phyloP scores from a whole-genome alignment of 2,113 vertebrate genomes.

The Triplophysa tibetana region DNA sequence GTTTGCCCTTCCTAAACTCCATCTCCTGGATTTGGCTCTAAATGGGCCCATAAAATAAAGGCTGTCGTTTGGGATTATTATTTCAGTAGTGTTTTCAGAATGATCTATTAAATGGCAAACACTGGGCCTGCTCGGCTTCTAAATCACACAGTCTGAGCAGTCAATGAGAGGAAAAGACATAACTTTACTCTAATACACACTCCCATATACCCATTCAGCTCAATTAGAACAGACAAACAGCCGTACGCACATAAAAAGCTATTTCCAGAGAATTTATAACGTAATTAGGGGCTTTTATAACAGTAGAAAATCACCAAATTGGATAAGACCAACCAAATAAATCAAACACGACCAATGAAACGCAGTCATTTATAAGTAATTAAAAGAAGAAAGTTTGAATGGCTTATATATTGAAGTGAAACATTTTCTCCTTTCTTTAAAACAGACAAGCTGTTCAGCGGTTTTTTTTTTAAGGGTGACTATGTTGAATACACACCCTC shows the following conservation, averaged over 20 bases:
- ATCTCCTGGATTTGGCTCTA: conserved; percentile 16
- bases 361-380: not conserved
- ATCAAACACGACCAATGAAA: not conserved
- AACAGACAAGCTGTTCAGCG: too few species aligned
- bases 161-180: conserved; percentile 4
- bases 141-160: not conserved
- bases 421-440: too few species aligned
- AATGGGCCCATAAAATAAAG: conserved; percentile 30
- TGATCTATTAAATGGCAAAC: conserved; percentile 30
- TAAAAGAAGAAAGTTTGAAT: not conserved
- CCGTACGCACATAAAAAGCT: not conserved
- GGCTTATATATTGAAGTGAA: too few species aligned
- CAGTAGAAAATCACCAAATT: not conserved
- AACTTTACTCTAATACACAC: conserved; percentile 16
- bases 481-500: too few species aligned
- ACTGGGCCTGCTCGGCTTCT: not conserved
- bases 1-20: not conserved
- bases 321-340: conserved; percentile 14
- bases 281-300: not conserved
- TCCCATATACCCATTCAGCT: not conserved
- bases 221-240: not conserved
- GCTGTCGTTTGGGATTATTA: conserved; percentile 22
- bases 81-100: conserved; percentile 28
- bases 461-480: too few species aligned
- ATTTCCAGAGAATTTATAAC: conserved; percentile 2